Percentiles rank a stretch among this genome's conserved stretches.
Conservation (phyloP, 35 echinoderm and acorn worm species). For the Stichopus chloronotus region DNA sequence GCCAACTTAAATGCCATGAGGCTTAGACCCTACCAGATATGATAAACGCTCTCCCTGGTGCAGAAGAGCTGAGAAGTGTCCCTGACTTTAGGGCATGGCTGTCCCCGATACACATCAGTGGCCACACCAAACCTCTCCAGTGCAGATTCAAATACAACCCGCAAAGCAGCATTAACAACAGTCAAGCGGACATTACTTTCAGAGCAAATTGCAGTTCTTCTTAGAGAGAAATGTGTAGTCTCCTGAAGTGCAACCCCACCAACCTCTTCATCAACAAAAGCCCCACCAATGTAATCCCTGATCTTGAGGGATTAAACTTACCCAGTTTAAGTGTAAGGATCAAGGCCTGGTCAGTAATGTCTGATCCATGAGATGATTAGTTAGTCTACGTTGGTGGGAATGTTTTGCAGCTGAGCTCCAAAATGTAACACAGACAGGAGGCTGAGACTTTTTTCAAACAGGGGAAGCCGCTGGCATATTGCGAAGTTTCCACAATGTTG, state of each 20-base stretch:
- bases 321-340: neutral
- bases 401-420: neutral
- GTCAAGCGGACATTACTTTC: neutral
- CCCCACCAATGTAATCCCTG: neutral
- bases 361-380: neutral
- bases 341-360: conserved; percentile 28
- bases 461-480: conserved; percentile 16
- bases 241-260: conserved; percentile 5
- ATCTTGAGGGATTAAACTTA: conserved; percentile 16
- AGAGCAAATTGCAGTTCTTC: neutral
- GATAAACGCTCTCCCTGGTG: neutral
- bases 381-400: conserved; percentile 1
- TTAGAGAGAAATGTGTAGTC: neutral
- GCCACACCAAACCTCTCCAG: conserved; percentile 4
- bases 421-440: neutral
- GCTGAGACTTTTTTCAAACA: neutral
- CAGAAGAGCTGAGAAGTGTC: neutral
- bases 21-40: conserved; percentile 1
- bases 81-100: conserved; percentile 15
- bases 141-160: neutral
- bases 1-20: neutral
- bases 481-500: neutral
- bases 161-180: neutral
- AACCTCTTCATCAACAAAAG: conserved; percentile 11
- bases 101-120: neutral